Evolutionary conservation across 2,888 invertebrate genomes (phyloP).

Genomic region (Nemotelus nigrinus): DNA sequence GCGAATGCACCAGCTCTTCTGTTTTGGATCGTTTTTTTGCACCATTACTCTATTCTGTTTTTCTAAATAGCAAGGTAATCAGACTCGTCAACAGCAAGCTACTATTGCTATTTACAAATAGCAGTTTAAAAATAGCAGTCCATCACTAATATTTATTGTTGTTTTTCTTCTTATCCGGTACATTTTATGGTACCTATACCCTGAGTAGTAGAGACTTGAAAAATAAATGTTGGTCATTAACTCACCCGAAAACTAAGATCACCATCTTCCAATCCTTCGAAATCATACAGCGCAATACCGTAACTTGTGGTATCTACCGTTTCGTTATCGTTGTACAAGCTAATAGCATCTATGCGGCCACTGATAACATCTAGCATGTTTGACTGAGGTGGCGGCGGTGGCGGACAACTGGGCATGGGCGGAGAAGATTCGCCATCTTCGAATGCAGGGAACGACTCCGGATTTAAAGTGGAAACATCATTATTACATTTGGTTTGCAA

Average conservation of each 20-base stretch:
- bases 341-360: conserved; percentile 60
- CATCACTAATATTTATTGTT: too few species aligned
- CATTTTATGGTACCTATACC: too few species aligned
- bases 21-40: too few species aligned
- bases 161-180: too few species aligned
- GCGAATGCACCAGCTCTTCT: too few species aligned
- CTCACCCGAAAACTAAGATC: conserved; percentile 84
- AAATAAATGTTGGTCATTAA: conserved; percentile 48
- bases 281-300: conserved; percentile 83
- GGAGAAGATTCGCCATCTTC: conserved; percentile 68
- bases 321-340: conserved; percentile 51
- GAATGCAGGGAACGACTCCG: conserved; percentile 29
- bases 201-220: too few species aligned
- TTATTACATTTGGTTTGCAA: neutral
- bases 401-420: conserved; percentile 82
- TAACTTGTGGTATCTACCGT: conserved; percentile 67
- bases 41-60: too few species aligned
- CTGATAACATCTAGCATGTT: conserved; percentile 62
- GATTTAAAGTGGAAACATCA: conserved; percentile 42
- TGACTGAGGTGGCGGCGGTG: conserved; percentile 75
- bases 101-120: too few species aligned
- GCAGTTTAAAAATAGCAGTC: too few species aligned
- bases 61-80: too few species aligned
- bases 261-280: conserved; percentile 76
- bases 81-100: too few species aligned